Conservation (phyloP, 2,888 invertebrate genomes). For the Crematogaster levior region DNA sequence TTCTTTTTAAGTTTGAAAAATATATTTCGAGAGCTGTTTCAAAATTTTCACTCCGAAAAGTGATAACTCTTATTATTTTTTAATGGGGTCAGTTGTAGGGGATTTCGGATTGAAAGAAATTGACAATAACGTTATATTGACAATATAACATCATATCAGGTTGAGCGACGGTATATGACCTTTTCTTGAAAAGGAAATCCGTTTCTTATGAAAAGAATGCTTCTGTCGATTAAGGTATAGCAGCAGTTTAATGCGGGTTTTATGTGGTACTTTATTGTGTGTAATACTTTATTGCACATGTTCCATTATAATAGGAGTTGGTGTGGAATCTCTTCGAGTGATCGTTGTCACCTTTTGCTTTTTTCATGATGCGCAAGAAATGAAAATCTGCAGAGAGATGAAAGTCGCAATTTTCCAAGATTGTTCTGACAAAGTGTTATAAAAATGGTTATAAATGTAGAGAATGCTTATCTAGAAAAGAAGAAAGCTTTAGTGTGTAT, state of each 20-base stretch:
- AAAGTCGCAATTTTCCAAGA: conserved; percentile 13
- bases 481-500: background rate
- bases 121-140: conserved; percentile 1
- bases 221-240: conserved; percentile 4
- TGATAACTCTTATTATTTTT: background rate
- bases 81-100: background rate
- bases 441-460: conserved; percentile 5
- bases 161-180: background rate
- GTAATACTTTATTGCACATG: conserved; percentile 22
- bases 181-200: background rate
- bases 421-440: background rate
- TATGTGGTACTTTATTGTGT: conserved; percentile 15
- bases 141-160: background rate
- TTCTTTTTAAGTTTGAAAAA: background rate
- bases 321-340: background rate
- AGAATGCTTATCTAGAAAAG: background rate
- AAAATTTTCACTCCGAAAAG: background rate
- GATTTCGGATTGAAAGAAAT: background rate
- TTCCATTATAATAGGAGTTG: background rate
- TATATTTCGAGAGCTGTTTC: background rate
- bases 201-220: background rate
- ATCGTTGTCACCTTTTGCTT: background rate
- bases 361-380: background rate
- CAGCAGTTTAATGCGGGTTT: background rate
- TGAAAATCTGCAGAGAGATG: background rate